Evolutionary conservation across 2,888 invertebrate genomes (phyloP), one percentile per base, ranked within the genome.

Genomic region (Isoperla grammatica): DNA sequence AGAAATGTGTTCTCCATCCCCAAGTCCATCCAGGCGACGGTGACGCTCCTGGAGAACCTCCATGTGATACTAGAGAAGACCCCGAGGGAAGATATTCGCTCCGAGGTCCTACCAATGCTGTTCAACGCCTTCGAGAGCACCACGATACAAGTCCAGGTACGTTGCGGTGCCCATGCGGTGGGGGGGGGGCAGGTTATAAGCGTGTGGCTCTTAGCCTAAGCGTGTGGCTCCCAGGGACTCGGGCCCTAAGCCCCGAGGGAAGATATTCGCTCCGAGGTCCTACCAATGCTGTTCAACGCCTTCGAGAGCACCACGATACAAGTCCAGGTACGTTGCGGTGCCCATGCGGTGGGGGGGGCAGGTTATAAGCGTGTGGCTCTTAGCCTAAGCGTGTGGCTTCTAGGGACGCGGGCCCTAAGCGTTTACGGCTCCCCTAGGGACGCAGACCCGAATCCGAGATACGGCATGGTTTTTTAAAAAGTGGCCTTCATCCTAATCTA

Each of bases 51-150:
- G 69, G 95, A 95, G 76, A 92, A 93, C 74, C 78, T 96, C 68
- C 93, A 95, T 74, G 78, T 90, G 64, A 86, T 96, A 64, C 79
- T 96, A 72, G 87, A 87, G 71, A 96, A 95, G 76, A 90, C 93
- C 62, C 85, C 88, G 12, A 78, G 83, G 48, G 88, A 88, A 46
- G 90, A 92, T 65, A 81, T 90, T 40, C 83, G 87, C 67, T 80
- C 81, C 1, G 93, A 95, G 71, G 84, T 96, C 54, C 77, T 96
- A 68, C 93, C 94, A 3, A 82, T 95, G 78, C 78, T 96, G 55
- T 94, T 88, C 76, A 84, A 81, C 67, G 87, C 93, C 20, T 86
- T 96, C 70, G 95, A 96, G 69, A 91, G 89, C 70, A 86, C 88
- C 60, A 90, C 89, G 60, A 86, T 89, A 65, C 92, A 92, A 78